A percentile compares a stretch with the other conserved stretches of the same genome.
These are phyloP conservation scores for Diuraphis noxia DNA, from an alignment of 1,140 invertebrate genomes.

Conservation along the genomic window DNA sequence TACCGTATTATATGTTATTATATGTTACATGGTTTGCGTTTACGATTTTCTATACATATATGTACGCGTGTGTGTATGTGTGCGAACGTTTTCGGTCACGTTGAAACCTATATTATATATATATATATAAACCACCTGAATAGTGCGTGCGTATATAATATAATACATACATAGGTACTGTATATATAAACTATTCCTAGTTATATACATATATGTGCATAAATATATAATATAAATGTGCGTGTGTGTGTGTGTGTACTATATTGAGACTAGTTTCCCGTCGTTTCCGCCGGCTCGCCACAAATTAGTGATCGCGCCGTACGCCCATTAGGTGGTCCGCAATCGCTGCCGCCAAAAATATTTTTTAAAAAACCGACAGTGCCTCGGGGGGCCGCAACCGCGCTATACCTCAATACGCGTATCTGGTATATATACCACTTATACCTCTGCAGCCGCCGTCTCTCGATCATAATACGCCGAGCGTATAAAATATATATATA, in stretches of 20 bases:
- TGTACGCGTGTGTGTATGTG: neutral
- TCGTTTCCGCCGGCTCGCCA: constrained; percentile 24
- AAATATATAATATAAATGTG: too few species aligned
- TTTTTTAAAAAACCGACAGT: neutral
- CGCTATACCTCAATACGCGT: neutral
- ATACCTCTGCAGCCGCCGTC: neutral
- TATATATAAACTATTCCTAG: too few species aligned
- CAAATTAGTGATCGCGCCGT: constrained; percentile 30
- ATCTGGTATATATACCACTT: neutral
- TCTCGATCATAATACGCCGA: neutral
- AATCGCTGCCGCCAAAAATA: neutral
- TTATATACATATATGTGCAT: too few species aligned
- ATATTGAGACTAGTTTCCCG: constrained; percentile 24
- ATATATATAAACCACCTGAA: neutral
- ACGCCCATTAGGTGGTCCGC: constrained; percentile 32
- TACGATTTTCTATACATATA: neutral
- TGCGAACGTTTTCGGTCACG: constrained; percentile 21
- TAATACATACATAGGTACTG: too few species aligned
- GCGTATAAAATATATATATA: too few species aligned
- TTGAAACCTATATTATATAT: constrained; percentile 31
- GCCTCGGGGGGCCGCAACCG: constrained; percentile 8
- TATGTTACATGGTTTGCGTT: neutral
- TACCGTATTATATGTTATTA: neutral
- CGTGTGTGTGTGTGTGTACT: neutral
- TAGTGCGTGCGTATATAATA: neutral